These are phyloP conservation scores for Eurystomus glaucurus DNA, from an alignment of 2,797 vertebrate species.

Conservation along the genomic window DNA sequence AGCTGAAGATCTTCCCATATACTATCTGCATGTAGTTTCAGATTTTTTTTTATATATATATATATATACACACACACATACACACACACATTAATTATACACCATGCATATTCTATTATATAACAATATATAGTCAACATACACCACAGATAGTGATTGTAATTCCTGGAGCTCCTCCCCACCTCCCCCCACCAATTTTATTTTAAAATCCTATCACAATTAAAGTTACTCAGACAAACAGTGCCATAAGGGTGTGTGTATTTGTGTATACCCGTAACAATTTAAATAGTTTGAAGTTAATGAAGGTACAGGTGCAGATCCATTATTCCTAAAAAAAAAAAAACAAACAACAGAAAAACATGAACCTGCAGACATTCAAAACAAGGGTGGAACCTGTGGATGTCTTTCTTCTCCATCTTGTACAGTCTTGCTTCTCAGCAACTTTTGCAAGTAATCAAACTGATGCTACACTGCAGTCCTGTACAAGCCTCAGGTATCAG, in stretches of 20 bases:
- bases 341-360: neutral
- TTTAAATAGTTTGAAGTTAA: neutral
- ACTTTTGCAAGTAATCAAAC: neutral
- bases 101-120: neutral
- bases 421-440: neutral
- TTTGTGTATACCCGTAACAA: neutral
- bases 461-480: neutral
- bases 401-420: neutral
- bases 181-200: neutral
- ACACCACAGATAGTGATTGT: neutral
- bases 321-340: neutral
- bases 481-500: neutral
- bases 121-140: neutral
- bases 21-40: neutral
- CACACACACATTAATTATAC: neutral
- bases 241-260: neutral
- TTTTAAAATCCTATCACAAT: neutral
- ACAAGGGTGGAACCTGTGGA: neutral
- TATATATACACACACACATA: neutral
- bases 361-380: neutral
- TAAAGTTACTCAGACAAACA: neutral
- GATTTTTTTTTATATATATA: neutral
- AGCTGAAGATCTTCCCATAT: neutral
- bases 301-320: slow-evolving; percentile 24
- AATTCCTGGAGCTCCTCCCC: neutral